A percentile compares a stretch with the other conserved stretches of the same genome.
phyloP scores from a whole-genome alignment of 2,797 vertebrate species.

The Champsocephalus esox region DNA sequence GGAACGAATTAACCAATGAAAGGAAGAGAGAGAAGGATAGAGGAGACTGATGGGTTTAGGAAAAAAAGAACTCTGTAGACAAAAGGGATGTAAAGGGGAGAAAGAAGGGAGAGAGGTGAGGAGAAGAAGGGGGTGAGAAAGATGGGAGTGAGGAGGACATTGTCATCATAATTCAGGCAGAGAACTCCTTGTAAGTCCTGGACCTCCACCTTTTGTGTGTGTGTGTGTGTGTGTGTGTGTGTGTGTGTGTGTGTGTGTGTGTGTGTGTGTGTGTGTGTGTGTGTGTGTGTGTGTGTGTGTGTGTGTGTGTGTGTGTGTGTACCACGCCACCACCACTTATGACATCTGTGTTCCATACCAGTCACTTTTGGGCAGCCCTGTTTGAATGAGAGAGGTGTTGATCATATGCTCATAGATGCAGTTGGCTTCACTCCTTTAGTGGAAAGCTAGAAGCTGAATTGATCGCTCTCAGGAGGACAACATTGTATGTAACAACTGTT shows the following conservation, averaged over 20 bases:
- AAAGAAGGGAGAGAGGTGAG: not conserved
- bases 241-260: no score
- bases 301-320: constrained; percentile 2
- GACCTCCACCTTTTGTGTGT: not conserved
- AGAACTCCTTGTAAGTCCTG: constrained; percentile 67
- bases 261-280: constrained; percentile 1
- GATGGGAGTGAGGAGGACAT: constrained; percentile 21
- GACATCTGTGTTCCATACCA: constrained; percentile 43
- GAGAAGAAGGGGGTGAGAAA: constrained; percentile 2
- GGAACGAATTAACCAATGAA: not conserved
- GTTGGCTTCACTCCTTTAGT: constrained; percentile 1
- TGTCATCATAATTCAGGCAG: constrained; percentile 44
- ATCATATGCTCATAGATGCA: not conserved
- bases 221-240: no score
- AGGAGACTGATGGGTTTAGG: no score
- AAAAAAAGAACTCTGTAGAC: no score
- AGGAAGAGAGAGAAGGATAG: not conserved
- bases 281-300: constrained; percentile 12
- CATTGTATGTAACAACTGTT: not conserved
- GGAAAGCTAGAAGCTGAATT: constrained; percentile 23
- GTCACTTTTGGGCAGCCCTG: constrained; percentile 10
- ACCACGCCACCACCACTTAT: not conserved
- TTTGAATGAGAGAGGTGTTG: constrained; percentile 12
- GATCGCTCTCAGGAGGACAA: constrained; percentile 4
- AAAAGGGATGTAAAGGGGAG: no score